Percentiles rank a stretch among this genome's conserved stretches.
Evolutionary conservation across 2,888 invertebrate genomes (phyloP).

Genomic region (Conus canariensis): DNA sequence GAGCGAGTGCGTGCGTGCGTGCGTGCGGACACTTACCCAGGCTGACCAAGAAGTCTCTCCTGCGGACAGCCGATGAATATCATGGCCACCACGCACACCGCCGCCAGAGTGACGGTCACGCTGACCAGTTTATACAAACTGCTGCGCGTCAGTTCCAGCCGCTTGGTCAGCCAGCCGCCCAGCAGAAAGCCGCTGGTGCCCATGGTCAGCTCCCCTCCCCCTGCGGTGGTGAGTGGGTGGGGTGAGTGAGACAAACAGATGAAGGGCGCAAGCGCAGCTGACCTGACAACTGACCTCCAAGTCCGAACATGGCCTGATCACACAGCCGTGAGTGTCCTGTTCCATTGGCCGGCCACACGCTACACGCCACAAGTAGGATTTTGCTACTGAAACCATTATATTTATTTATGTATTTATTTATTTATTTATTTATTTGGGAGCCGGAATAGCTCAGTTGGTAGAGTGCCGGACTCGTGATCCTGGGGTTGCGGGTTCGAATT

Average conservation of each 20-base stretch:
- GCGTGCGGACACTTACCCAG: background rate
- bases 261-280: too few relatives aligned
- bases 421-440: too few relatives aligned
- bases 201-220: constrained; percentile 16
- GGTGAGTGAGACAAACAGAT: background rate
- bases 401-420: too few relatives aligned
- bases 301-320: too few relatives aligned
- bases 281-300: too few relatives aligned
- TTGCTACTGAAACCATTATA: too few relatives aligned
- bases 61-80: constrained; percentile 33
- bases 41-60: background rate
- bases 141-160: background rate
- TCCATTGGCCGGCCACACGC: too few relatives aligned
- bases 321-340: too few relatives aligned
- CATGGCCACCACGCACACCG: background rate
- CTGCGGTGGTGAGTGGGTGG: background rate
- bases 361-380: too few relatives aligned
- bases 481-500: too few relatives aligned
- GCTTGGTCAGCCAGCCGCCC: constrained; percentile 34
- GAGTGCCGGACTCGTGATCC: too few relatives aligned
- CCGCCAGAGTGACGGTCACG: background rate
- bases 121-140: background rate
- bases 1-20: background rate
- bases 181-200: constrained; percentile 37
- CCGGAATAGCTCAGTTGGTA: too few relatives aligned